A percentile compares a stretch with the other conserved stretches of the same genome.
Conservation (phyloP, 2,797 vertebrate species). For the Catostomus latipinnis region DNA sequence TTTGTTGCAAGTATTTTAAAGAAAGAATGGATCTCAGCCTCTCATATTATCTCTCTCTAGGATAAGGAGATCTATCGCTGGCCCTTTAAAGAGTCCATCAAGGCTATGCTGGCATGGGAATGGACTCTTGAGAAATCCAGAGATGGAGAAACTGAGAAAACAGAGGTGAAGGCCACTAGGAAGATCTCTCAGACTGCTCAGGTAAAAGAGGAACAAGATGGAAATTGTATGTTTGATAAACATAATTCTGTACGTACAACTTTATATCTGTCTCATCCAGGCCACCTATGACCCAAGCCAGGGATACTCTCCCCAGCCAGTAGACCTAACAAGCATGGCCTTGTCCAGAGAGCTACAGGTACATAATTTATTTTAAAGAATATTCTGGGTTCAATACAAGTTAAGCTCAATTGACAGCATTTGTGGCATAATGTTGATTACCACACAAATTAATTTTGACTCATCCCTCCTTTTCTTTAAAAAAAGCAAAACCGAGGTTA, state of each 20-base stretch:
- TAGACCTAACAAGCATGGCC: constrained; percentile 85
- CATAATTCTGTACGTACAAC: not conserved
- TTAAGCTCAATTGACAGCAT: too few relatives aligned
- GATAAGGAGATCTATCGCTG: constrained; percentile 98
- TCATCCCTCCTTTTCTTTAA: too few relatives aligned
- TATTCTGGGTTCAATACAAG: too few relatives aligned
- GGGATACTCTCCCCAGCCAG: constrained; percentile 90
- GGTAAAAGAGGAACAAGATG: constrained; percentile 68
- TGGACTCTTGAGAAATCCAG: constrained; percentile 93
- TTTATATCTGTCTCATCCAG: constrained; percentile 55
- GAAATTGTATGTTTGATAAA: not conserved
- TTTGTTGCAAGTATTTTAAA: too few relatives aligned
- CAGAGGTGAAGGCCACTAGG: constrained; percentile 80
- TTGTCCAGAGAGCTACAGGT: constrained; percentile 94
- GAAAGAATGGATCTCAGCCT: not conserved
- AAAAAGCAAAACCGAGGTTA: too few relatives aligned
- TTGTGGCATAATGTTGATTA: too few relatives aligned
- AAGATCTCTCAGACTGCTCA: constrained; percentile 94
- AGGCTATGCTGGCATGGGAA: constrained; percentile 96
- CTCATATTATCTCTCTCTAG: constrained; percentile 66
- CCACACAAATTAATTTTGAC: too few relatives aligned
- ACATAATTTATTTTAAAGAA: not conserved
- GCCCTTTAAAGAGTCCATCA: constrained; percentile 96
- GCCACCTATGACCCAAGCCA: constrained; percentile 91
- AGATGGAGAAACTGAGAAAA: constrained; percentile 88